These are phyloP conservation scores for Drosophila ustulata DNA, from an alignment of 2,888 invertebrate genomes.

Conservation along the genomic window DNA sequence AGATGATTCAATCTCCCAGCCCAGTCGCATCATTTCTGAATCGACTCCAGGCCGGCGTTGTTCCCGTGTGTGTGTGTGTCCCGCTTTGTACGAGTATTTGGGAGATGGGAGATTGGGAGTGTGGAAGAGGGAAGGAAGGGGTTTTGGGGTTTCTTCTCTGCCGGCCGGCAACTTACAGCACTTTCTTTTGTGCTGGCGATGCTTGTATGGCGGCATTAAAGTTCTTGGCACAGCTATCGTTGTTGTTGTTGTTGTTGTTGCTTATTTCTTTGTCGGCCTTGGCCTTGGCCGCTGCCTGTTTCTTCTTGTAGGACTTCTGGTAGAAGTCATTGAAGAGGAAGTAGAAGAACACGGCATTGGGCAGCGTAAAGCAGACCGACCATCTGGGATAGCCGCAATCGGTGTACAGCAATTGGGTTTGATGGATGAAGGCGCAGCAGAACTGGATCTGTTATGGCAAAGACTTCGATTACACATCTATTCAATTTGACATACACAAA, in stretches of 20 bases:
- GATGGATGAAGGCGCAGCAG: conserved; percentile 94
- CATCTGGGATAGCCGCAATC: conserved; percentile 96
- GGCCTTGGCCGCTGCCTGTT: conserved; percentile 77
- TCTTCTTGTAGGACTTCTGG: conserved; percentile 89
- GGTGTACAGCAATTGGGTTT: conserved; percentile 92
- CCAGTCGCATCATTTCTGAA: neutral
- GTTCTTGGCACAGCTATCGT: conserved; percentile 74
- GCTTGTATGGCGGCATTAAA: conserved; percentile 62
- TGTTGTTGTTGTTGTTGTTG: conserved; percentile 78
- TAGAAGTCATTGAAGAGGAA: conserved; percentile 97
- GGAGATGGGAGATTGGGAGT: conserved; percentile 11
- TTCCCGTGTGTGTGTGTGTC: conserved; percentile 31
- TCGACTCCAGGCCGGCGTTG: conserved; percentile 16
- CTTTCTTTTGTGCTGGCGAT: conserved; percentile 50
- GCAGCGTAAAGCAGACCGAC: conserved; percentile 92
- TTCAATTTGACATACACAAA: neutral
- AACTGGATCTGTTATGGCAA: conserved; percentile 91
- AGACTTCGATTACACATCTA: neutral
- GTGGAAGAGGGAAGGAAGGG: conserved; percentile 1
- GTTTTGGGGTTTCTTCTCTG: neutral
- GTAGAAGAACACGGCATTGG: conserved; percentile 97
- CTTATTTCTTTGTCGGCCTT: conserved; percentile 53
- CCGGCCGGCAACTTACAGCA: conserved; percentile 54
- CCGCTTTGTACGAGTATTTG: conserved; percentile 65
- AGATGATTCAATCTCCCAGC: conserved; percentile 7